These are phyloP conservation scores for Andrena haemorrhoa DNA, from an alignment of 2,888 invertebrate species.

Conservation along the genomic window DNA sequence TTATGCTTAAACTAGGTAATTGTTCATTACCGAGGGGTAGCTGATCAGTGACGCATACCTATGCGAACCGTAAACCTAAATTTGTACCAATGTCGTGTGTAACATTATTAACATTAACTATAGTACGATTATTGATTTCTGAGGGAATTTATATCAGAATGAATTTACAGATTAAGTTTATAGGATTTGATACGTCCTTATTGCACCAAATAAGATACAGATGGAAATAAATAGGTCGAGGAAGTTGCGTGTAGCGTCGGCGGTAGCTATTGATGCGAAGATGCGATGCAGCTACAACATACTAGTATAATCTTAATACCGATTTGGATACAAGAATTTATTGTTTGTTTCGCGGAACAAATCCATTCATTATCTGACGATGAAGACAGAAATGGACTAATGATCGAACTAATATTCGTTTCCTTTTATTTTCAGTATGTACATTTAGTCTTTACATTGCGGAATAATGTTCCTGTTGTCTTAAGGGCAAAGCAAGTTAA, in stretches of 20 bases:
- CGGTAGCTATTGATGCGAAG: conserved; percentile 4
- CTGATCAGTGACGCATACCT: conserved; percentile 33
- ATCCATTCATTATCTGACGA: conserved; percentile 17
- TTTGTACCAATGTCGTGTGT: conserved; percentile 67
- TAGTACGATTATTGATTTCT: conserved; percentile 58
- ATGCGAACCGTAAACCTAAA: conserved; percentile 49
- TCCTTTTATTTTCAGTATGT: conserved; percentile 48
- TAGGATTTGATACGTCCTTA: conserved; percentile 14
- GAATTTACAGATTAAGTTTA: conserved; percentile 29
- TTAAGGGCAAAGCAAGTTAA: conserved; percentile 51
- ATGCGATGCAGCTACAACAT: neutral
- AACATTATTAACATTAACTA: conserved; percentile 49
- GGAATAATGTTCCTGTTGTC: conserved; percentile 73
- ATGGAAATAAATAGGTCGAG: conserved; percentile 3
- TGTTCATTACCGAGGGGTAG: conserved; percentile 21
- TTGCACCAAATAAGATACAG: conserved; percentile 13
- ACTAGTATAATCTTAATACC: conserved; percentile 5
- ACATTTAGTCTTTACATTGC: conserved; percentile 58
- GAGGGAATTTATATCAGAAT: conserved; percentile 21
- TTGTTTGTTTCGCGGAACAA: conserved; percentile 22
- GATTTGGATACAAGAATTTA: conserved; percentile 14
- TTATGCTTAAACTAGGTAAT: conserved; percentile 43
- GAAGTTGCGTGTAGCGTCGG: conserved; percentile 18
- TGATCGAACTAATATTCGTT: conserved; percentile 50
- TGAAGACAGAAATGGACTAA: conserved; percentile 31